Percentiles rank a stretch among this genome's conserved stretches.
Evolutionary conservation across 2,113 vertebrate species (phyloP).

Genomic region (Blennius ocellaris): DNA sequence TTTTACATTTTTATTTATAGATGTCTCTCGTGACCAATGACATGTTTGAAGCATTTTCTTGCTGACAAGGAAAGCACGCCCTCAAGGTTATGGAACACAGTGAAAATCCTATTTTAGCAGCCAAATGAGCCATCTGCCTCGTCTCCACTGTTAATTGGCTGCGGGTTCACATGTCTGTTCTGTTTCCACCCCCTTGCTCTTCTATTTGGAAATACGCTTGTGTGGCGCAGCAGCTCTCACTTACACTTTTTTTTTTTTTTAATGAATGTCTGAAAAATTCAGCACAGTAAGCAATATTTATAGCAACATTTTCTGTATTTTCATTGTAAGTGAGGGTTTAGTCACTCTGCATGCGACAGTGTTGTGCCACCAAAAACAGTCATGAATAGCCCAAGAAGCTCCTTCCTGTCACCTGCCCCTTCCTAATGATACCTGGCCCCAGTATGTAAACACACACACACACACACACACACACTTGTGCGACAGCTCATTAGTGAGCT

Average conservation of each 20-base stretch:
- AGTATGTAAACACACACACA: slow-evolving; percentile 35
- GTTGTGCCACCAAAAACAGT: slow-evolving; percentile 10
- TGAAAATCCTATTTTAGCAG: slow-evolving; percentile 73
- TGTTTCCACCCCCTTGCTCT: slow-evolving; percentile 21
- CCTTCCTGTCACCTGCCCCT: slow-evolving; percentile 54
- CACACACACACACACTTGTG: slow-evolving; percentile 27
- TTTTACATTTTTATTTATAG: slow-evolving; percentile 50
- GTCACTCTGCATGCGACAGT: slow-evolving; percentile 1
- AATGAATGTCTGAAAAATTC: neutral
- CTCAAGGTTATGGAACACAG: slow-evolving; percentile 68
- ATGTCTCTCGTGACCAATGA: slow-evolving; percentile 40
- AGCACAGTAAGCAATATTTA: neutral
- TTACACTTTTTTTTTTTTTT: neutral
- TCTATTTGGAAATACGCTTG: slow-evolving; percentile 29
- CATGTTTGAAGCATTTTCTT: slow-evolving; percentile 39
- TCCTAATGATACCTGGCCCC: slow-evolving; percentile 38
- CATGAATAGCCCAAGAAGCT: slow-evolving; percentile 29
- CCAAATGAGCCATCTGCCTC: slow-evolving; percentile 71
- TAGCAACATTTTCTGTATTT: neutral
- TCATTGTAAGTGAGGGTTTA: neutral
- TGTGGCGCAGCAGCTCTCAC: slow-evolving; percentile 24
- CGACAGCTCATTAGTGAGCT: slow-evolving; percentile 70
- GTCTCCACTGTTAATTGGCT: slow-evolving; percentile 68
- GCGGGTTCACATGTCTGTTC: slow-evolving; percentile 36
- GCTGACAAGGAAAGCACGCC: slow-evolving; percentile 33